Conservation (phyloP, 2,888 invertebrate genomes). For the Pseudanteris insignis region DNA sequence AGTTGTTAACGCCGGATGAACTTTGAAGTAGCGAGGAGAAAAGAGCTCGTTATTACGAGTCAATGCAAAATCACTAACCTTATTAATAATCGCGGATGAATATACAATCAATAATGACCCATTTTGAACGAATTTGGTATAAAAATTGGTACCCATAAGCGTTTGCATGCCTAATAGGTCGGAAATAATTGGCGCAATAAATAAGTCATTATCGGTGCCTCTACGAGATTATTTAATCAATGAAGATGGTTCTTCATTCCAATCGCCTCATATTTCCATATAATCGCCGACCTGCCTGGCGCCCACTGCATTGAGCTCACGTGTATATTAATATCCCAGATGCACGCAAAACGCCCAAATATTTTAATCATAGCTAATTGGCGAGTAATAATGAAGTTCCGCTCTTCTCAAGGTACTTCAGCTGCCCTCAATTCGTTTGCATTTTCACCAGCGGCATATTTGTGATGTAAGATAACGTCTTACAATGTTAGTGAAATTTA, state of each 20-base stretch:
- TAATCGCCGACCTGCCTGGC: slow-evolving; percentile 56
- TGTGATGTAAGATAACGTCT: slow-evolving; percentile 33
- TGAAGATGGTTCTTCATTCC: slow-evolving; percentile 59
- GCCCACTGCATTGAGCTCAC: slow-evolving; percentile 47
- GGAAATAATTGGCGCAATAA: slow-evolving; percentile 64
- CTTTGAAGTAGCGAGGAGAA: slow-evolving; percentile 17
- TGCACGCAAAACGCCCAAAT: slow-evolving; percentile 66
- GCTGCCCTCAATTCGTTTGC: slow-evolving; percentile 55
- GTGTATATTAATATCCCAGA: slow-evolving; percentile 64
- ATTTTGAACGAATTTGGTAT: slow-evolving; percentile 27
- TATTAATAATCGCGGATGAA: slow-evolving; percentile 31
- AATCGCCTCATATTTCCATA: slow-evolving; percentile 62
- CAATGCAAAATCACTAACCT: slow-evolving; percentile 31
- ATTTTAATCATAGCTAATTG: slow-evolving; percentile 67
- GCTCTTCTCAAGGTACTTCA: slow-evolving; percentile 49
- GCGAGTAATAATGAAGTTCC: slow-evolving; percentile 66
- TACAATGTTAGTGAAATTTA: slow-evolving; percentile 39
- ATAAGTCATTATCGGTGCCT: slow-evolving; percentile 63
- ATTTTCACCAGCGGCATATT: slow-evolving; percentile 52
- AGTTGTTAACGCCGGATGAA: slow-evolving; percentile 17
- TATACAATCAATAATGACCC: slow-evolving; percentile 27
- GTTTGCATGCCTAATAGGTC: slow-evolving; percentile 58
- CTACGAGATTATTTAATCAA: slow-evolving; percentile 62
- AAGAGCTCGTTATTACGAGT: slow-evolving; percentile 22
- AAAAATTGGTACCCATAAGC: slow-evolving; percentile 36